These are phyloP conservation scores for Holothuria leucospilota DNA, from an alignment of 53 echinoderm and acorn worm species.

Conservation along the genomic window DNA sequence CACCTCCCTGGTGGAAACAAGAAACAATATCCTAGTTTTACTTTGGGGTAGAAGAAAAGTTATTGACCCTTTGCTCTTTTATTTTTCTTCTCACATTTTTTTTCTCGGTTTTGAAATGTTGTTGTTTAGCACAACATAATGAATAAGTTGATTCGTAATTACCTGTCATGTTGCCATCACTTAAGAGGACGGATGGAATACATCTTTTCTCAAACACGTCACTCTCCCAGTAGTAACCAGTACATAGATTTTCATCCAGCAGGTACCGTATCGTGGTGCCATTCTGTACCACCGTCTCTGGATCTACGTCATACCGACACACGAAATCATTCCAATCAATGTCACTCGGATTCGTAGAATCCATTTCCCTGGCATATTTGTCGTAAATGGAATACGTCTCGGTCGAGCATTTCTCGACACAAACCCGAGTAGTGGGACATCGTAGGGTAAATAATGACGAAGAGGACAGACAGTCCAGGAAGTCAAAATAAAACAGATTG, in stretches of 20 bases:
- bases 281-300: slow-evolving; percentile 56
- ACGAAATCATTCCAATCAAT: slow-evolving; percentile 89
- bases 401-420: slow-evolving; percentile 71
- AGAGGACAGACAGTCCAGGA: slow-evolving; percentile 71
- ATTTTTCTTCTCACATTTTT: no score
- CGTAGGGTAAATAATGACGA: slow-evolving; percentile 61
- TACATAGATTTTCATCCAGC: slow-evolving; percentile 62
- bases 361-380: slow-evolving; percentile 21
- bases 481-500: slow-evolving; percentile 86
- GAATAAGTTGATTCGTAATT: not conserved
- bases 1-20: no score
- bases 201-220: slow-evolving; percentile 63
- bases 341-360: not conserved
- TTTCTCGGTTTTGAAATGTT: no score
- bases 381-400: slow-evolving; percentile 68
- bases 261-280: slow-evolving; percentile 54
- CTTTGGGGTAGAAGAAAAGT: no score
- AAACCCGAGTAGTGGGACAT: slow-evolving; percentile 82
- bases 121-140: no score
- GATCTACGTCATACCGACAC: slow-evolving; percentile 81
- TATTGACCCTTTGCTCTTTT: no score
- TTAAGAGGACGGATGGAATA: slow-evolving; percentile 60
- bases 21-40: no score
- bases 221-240: slow-evolving; percentile 73
- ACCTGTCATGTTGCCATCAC: slow-evolving; percentile 1